Percentiles rank a stretch among this genome's conserved stretches.
Evolutionary conservation across 2,113 vertebrate species (phyloP).

Genomic region (Thermophis baileyi): DNA sequence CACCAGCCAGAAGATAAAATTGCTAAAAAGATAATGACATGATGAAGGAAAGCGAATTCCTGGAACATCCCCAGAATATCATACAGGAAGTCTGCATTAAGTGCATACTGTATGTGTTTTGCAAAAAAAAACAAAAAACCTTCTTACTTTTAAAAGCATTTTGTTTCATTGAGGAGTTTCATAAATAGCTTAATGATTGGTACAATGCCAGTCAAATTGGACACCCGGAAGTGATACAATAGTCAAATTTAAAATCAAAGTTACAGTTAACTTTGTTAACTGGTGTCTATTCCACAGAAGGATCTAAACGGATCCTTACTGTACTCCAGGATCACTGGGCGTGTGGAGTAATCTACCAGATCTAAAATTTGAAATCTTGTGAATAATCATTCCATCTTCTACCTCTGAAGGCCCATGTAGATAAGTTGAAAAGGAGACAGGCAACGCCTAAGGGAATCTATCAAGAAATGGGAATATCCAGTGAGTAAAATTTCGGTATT

Average conservation of each 20-base stretch:
- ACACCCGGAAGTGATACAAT: background rate
- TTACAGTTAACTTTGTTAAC: background rate
- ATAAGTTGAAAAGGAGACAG: background rate
- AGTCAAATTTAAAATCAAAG: background rate
- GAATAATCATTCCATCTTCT: background rate
- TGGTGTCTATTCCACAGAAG: too few relatives aligned
- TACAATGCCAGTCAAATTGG: background rate
- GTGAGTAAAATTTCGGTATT: background rate
- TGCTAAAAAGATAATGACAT: constrained; percentile 41
- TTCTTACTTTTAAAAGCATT: background rate
- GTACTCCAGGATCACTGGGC: background rate
- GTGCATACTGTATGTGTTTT: background rate
- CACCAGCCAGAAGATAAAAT: constrained; percentile 22
- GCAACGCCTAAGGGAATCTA: background rate
- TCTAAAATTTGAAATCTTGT: background rate
- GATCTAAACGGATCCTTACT: background rate
- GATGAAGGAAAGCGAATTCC: constrained; percentile 43
- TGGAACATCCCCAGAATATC: constrained; percentile 66
- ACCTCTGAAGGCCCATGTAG: background rate
- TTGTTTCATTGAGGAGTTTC: background rate
- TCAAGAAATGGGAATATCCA: background rate
- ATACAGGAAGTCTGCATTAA: constrained; percentile 60
- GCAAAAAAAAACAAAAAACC: background rate
- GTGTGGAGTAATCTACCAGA: background rate
- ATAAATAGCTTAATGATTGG: background rate